Percentiles rank a stretch among this genome's conserved stretches.
Evolutionary conservation across 2,888 invertebrate genomes (phyloP).

Genomic region (Tubulanus polymorphus): DNA sequence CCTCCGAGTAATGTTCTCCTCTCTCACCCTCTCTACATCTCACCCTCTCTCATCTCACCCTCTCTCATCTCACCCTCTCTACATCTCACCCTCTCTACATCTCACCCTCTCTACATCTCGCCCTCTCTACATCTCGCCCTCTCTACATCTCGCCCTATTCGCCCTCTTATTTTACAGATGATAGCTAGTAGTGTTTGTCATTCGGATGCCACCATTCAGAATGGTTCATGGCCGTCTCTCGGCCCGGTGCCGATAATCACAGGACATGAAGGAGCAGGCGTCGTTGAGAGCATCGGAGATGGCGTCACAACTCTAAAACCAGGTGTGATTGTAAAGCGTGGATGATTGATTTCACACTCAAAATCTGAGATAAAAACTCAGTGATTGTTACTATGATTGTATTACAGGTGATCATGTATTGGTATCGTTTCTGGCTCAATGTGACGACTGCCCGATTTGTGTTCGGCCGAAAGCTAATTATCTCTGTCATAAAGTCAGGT

Average conservation of each 20-base stretch:
- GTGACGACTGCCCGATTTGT: constrained; percentile 94
- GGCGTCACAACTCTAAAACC: constrained; percentile 72
- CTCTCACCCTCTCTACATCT: too few species aligned
- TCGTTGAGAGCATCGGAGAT: constrained; percentile 71
- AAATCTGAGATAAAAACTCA: too few species aligned
- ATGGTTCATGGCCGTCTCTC: neutral
- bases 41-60: too few species aligned
- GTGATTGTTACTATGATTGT: too few species aligned
- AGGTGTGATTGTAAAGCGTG: constrained; percentile 62
- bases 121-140: too few species aligned
- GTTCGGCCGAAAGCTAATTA: constrained; percentile 88
- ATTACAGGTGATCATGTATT: constrained; percentile 86
- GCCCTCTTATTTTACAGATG: too few species aligned
- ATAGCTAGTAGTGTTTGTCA: neutral
- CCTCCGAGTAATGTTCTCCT: too few species aligned
- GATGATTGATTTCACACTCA: too few species aligned
- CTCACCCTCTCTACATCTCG: too few species aligned
- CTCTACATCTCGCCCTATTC: too few species aligned
- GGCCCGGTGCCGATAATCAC: neutral
- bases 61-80: too few species aligned
- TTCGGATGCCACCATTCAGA: neutral
- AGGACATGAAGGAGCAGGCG: neutral
- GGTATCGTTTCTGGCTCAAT: constrained; percentile 94
- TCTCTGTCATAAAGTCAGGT: constrained; percentile 82
- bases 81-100: too few species aligned